These are phyloP conservation scores for Cotesia typhae DNA, from an alignment of 1,140 invertebrate species.

Conservation along the genomic window DNA sequence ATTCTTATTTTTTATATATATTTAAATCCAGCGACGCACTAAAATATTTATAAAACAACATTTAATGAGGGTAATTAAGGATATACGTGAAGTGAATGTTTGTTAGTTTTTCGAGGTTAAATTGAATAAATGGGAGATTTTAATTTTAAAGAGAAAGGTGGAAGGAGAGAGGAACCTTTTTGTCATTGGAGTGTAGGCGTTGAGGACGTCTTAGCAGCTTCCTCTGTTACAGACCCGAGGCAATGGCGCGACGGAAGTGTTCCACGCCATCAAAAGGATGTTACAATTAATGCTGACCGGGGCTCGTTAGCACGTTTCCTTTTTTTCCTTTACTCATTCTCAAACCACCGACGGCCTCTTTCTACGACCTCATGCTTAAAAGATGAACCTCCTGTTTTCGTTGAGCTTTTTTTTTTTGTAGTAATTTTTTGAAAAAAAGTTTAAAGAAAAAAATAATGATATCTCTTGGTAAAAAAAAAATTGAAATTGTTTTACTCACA, in stretches of 20 bases:
- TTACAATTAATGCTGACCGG: slow-evolving; percentile 63
- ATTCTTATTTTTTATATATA: no score
- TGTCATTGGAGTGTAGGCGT: slow-evolving; percentile 49
- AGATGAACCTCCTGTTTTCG: no score
- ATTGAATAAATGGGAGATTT: neutral
- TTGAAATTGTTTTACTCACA: no score
- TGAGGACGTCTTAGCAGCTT: slow-evolving; percentile 61
- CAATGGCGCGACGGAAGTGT: slow-evolving; percentile 56
- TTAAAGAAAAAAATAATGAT: no score
- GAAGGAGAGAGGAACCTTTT: slow-evolving; percentile 34
- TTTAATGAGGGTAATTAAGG: no score
- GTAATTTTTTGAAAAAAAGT: no score
- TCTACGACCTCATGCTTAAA: neutral
- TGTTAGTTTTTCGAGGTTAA: neutral
- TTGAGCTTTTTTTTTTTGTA: no score
- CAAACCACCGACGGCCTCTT: slow-evolving; percentile 36
- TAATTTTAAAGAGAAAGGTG: neutral
- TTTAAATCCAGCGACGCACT: no score
- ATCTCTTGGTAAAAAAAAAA: no score
- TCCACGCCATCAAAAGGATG: slow-evolving; percentile 58
- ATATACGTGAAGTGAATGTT: no score
- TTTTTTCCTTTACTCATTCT: slow-evolving; percentile 55
- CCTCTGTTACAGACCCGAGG: slow-evolving; percentile 50
- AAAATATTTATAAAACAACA: no score
- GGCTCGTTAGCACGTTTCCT: slow-evolving; percentile 62